A percentile compares a stretch with the other conserved stretches of the same genome.
Evolutionary conservation across 2,797 vertebrate species (phyloP).

Genomic region (Alcedo quadribrachys): DNA sequence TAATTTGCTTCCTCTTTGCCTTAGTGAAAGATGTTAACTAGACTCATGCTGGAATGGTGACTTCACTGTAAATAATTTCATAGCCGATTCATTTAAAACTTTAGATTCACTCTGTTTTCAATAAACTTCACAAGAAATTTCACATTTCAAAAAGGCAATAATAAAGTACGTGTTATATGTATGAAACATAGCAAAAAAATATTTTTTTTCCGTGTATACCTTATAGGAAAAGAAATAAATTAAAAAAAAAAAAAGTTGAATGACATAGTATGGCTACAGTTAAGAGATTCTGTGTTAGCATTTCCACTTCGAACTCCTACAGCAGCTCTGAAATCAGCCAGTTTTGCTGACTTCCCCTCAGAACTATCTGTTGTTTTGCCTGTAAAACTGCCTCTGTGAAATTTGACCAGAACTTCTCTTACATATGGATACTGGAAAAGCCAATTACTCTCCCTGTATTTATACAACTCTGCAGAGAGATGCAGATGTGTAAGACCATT

Average conservation of each 20-base stretch:
- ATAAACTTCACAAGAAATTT: conserved; percentile 71
- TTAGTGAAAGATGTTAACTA: conserved; percentile 40
- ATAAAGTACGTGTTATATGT: conserved; percentile 49
- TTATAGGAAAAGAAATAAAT: neutral
- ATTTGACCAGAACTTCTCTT: neutral
- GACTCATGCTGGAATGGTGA: neutral
- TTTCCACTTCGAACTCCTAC: conserved; percentile 13
- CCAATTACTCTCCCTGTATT: neutral
- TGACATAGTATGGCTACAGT: neutral
- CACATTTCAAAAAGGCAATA: conserved; percentile 44
- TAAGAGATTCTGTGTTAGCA: neutral
- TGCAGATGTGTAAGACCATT: neutral
- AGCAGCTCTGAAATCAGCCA: neutral
- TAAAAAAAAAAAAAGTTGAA: neutral
- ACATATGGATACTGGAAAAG: neutral
- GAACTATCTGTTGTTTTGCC: neutral
- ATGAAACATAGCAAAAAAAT: conserved; percentile 57
- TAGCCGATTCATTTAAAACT: conserved; percentile 50
- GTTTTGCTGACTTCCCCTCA: neutral
- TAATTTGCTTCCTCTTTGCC: conserved; percentile 24
- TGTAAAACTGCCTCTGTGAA: neutral
- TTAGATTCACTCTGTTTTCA: conserved; percentile 58
- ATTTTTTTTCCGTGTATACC: conserved; percentile 47
- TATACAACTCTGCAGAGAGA: neutral
- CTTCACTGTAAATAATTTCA: conserved; percentile 61